Percentiles rank a stretch among this genome's conserved stretches.
Evolutionary conservation across 2,113 vertebrate species (phyloP).

Genomic region (Colaptes auratus): DNA sequence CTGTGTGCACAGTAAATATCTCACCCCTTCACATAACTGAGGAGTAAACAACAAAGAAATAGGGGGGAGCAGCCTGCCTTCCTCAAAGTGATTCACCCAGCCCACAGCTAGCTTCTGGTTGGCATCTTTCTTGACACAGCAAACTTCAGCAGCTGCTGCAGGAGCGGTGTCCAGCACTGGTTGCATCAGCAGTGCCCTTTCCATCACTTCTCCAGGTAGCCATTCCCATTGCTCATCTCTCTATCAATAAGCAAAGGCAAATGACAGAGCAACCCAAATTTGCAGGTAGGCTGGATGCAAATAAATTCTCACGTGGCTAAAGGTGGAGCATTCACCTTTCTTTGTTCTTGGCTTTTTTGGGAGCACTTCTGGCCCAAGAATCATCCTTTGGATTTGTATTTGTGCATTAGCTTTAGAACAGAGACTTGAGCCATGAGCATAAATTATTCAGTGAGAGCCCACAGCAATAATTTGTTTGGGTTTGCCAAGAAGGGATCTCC

Average conservation of each 20-base stretch:
- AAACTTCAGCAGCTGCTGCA: background rate
- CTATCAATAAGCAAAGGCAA: background rate
- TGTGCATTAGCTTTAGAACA: background rate
- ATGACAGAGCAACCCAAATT: background rate
- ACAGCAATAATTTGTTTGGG: background rate
- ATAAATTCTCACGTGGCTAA: background rate
- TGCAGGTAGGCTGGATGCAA: background rate
- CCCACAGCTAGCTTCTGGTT: background rate
- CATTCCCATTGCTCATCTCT: background rate
- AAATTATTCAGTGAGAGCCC: background rate
- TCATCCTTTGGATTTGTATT: background rate
- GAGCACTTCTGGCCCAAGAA: background rate
- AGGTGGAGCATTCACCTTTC: background rate
- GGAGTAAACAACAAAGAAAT: conserved; percentile 14
- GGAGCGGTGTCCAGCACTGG: background rate
- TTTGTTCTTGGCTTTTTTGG: background rate
- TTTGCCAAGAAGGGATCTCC: background rate
- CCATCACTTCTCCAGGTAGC: background rate
- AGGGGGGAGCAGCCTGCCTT: background rate
- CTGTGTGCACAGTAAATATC: background rate
- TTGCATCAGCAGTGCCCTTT: background rate
- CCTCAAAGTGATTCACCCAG: background rate
- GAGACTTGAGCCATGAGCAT: background rate
- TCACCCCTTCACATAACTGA: background rate
- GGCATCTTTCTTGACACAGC: background rate